phyloP scores from a whole-genome alignment of 2,113 vertebrate species.

The Ctenodactylus gundi region DNA sequence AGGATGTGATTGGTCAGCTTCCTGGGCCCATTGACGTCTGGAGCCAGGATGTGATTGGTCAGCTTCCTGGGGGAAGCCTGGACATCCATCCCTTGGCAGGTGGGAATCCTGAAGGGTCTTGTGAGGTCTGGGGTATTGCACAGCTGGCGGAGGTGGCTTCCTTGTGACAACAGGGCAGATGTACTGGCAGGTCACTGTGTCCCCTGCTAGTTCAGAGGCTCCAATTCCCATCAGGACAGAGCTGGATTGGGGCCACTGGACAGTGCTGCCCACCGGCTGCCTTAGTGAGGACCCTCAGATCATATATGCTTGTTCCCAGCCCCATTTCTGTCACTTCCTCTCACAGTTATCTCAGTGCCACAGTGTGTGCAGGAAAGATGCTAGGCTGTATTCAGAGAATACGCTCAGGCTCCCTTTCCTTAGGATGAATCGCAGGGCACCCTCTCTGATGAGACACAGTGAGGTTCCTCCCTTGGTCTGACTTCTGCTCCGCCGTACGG shows the following conservation, averaged over 20 bases:
- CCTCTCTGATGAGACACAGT: accelerated
- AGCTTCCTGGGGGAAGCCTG: not conserved
- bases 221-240: accelerated
- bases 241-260: not conserved
- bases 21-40: accelerated
- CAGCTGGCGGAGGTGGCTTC: accelerated
- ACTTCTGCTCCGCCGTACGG: not conserved
- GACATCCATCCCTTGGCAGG: not conserved
- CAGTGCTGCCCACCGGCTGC: accelerated
- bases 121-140: accelerated
- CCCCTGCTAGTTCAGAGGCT: accelerated
- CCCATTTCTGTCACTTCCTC: not conserved
- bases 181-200: not conserved
- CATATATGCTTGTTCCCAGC: accelerated
- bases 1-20: accelerated
- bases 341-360: accelerated
- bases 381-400: not conserved
- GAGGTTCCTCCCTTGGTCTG: accelerated
- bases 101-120: accelerated
- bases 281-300: not conserved
- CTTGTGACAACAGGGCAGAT: accelerated
- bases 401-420: not conserved
- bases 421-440: accelerated
- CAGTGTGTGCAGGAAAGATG: not conserved
- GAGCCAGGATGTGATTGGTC: accelerated